phyloP scores from a whole-genome alignment of 2,797 vertebrate species.

The Danionella dracula region DNA sequence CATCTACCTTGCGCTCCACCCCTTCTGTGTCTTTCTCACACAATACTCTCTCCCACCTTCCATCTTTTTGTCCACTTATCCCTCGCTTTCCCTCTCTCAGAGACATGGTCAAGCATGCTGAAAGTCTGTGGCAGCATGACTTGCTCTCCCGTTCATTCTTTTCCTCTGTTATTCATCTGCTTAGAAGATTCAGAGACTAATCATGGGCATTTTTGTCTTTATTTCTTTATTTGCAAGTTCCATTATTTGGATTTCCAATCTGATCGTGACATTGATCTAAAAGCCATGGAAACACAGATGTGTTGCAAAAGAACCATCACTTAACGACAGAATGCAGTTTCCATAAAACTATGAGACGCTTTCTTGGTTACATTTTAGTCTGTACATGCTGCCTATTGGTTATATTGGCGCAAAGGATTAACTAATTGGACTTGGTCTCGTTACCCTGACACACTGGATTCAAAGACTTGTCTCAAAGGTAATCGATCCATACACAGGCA shows the following conservation, averaged over 20 bases:
- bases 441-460: constrained; percentile 33
- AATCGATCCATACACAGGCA: constrained; percentile 39
- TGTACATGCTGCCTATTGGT: constrained; percentile 13
- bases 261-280: constrained; percentile 1
- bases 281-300: not conserved
- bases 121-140: constrained; percentile 52
- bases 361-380: constrained; percentile 22
- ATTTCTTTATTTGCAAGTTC: constrained; percentile 25
- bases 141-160: constrained; percentile 17
- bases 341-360: constrained; percentile 11
- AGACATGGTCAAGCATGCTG: constrained; percentile 73
- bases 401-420: constrained; percentile 35
- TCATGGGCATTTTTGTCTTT: constrained; percentile 55
- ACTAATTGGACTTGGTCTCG: constrained; percentile 41
- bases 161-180: constrained; percentile 48
- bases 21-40: constrained; percentile 45
- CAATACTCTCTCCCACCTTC: constrained; percentile 37
- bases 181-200: constrained; percentile 51
- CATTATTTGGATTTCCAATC: constrained; percentile 9
- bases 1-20: constrained; percentile 70
- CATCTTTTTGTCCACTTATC: constrained; percentile 59
- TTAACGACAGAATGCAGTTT: not conserved
- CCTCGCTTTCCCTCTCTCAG: constrained; percentile 52
- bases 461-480: constrained; percentile 30
- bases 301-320: not conserved